Base-by-base conservation (phyloP, 2,113 vertebrate species). In the Vicugna pacos region DNA sequence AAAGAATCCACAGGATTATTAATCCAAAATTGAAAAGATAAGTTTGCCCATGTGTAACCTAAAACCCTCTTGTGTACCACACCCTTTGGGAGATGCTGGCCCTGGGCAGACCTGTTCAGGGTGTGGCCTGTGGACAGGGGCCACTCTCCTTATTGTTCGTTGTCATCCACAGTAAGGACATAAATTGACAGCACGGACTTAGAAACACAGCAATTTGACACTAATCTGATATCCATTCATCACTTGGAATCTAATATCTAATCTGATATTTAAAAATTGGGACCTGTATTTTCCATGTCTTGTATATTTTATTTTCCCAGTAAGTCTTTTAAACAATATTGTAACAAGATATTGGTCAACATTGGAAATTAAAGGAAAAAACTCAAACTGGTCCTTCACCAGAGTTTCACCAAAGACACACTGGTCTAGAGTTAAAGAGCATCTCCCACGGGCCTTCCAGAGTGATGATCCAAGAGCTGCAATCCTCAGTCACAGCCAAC, bases 11-110 rank as follows among this genome's bases (percentile, higher is more conserved):
- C 2, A 64, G 15, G 84, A 65, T 26, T 72, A 76, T 69, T 77
- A 76, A 77, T 6, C 26, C 76, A 96, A 96, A 95, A 79, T 70
- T 89, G 48, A 76, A 81, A 95, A 76, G 54, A 32, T 81, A 92
- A 94, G 35, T 58, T 64, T 89, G 60, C 69, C 26, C 50, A 60
- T 4, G 2, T 79, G 65, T 24, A 89, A 75, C 35, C 32, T 92
- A 93, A 92, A 91, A 76, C 58, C 32, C 26, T 95, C 64, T 95
- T 62, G 81, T 13, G 35, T 75, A n/a, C 12, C 38, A 76, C 13
- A 80, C 14, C 56, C 24, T 69, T 62, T 69, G 10, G 54, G 83
- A 92, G 94, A 85, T 92, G 22, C 52, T 81, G 72, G 91, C 48
- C 82, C 72, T 85, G 30, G 76, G 69, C 32, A 93, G 16, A 94